Evolutionary conservation across 92 coral and sea anemone species (phyloP), one percentile per base, ranked within the genome.

Genomic region (Phenganax subtilis): DNA sequence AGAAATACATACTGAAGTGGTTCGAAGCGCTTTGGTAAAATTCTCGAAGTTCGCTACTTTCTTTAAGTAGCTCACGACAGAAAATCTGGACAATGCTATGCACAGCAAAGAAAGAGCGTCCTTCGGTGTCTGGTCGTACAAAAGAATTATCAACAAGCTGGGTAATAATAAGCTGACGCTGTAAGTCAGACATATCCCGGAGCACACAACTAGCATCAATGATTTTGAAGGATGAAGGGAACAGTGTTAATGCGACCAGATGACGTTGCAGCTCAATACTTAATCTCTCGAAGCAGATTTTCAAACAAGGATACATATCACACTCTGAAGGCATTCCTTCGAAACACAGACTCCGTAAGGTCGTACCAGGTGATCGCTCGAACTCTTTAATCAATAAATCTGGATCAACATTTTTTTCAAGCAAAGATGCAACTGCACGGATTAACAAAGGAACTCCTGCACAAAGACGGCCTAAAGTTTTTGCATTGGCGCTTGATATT

Each of bases 391-490:
- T 92, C 54, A 96, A 80, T 57, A 91, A 86, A 67, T 88, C 88
- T 37, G 99, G 94, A 16, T 92, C 89, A 54, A 96, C 90, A 65
- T 87, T 85, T 60, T 92, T 92, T 10, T 90, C 91, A 37, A 96
- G 90, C 11, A 96, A 89, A 2, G 99, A 82, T 37, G 97, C 99
- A 11, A 97, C 91, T 15, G 99, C 91, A 47, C 91, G 96, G 12
- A 96, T 82, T 14, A 92, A 96, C 20, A 96, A 82, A 6, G 99
- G 99, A 14, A 96, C 92, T 1, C 99, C 99, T 75, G 91, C 93
- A 76, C 99, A 96, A 67, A 88, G 90, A 9, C 80, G 76, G 1
- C 93, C 99, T 20, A 96, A 76, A 31, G 56, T 80, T 74, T 92
- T 91, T 30, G 97, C 94, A 71, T 88, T 84, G 2, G 85, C 71